Evolutionary conservation across 1,140 invertebrate species (phyloP).

Genomic region (Atopsyche davidsoni): DNA sequence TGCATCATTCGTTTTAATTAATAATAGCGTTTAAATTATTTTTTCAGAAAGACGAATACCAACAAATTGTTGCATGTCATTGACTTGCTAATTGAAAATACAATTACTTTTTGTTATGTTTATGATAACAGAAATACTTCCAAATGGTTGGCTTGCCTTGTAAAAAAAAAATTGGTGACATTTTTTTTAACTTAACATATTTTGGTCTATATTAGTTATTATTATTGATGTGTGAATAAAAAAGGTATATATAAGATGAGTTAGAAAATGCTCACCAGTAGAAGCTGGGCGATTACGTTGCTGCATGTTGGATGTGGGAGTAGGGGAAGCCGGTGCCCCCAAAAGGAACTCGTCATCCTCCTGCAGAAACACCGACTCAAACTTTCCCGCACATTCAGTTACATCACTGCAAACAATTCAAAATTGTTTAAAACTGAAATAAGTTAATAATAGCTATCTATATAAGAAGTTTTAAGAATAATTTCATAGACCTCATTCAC

Average conservation of each 20-base stretch:
- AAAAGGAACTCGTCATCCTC: conserved; percentile 54
- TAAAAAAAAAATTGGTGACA: not conserved
- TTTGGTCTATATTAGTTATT: not conserved
- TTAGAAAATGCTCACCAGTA: conserved; percentile 46
- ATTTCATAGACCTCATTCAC: too few species aligned
- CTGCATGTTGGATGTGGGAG: conserved; percentile 58
- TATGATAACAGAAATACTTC: too few species aligned
- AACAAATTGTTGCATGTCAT: not conserved
- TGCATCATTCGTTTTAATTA: too few species aligned
- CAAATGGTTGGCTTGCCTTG: too few species aligned
- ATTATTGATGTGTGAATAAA: conserved; percentile 3
- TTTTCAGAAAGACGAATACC: not conserved
- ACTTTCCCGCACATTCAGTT: conserved; percentile 53
- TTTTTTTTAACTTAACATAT: not conserved
- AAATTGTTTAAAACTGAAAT: not conserved
- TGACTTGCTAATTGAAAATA: not conserved
- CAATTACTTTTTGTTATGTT: too few species aligned
- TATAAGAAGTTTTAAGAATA: not conserved
- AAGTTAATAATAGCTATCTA: not conserved
- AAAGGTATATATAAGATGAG: conserved; percentile 1
- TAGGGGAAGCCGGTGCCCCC: conserved; percentile 51
- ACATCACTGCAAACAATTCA: conserved; percentile 43
- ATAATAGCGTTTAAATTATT: too few species aligned
- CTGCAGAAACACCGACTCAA: conserved; percentile 50
- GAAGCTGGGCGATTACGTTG: conserved; percentile 60